A percentile compares a stretch with the other conserved stretches of the same genome.
phyloP scores from a whole-genome alignment of 1,140 invertebrate genomes.

The Procambarus virginalis region DNA sequence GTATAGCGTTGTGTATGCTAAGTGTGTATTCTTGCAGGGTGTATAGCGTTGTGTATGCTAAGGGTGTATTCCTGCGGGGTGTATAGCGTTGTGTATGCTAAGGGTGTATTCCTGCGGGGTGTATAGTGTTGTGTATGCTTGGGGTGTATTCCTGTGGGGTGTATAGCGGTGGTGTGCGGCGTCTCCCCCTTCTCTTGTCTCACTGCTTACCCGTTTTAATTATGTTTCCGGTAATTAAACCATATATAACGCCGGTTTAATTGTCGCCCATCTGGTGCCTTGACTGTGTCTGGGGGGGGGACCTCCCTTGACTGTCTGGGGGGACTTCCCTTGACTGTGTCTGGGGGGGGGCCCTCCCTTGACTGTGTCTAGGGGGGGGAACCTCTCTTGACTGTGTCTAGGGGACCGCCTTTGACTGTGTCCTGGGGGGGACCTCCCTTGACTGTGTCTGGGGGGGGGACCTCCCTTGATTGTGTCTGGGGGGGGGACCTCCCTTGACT shows the following conservation, averaged over 20 bases:
- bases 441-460: too few species aligned
- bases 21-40: too few species aligned
- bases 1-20: too few species aligned
- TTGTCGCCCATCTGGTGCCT: neutral
- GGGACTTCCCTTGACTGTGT: neutral
- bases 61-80: too few species aligned
- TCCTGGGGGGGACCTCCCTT: neutral
- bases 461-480: neutral
- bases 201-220: slow-evolving; percentile 24
- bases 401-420: neutral
- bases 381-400: neutral
- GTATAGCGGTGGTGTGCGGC: neutral
- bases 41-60: neutral
- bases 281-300: neutral
- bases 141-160: neutral
- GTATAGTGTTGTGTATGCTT: neutral
- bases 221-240: slow-evolving; percentile 44
- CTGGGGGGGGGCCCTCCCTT: neutral
- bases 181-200: neutral
- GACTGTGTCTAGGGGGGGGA: neutral
- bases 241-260: slow-evolving; percentile 22
- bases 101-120: too few species aligned
- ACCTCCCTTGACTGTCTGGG: neutral
- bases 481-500: too few species aligned
- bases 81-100: neutral